These are phyloP conservation scores for Babylonia areolata DNA, from an alignment of 1,140 invertebrate species.

Conservation along the genomic window DNA sequence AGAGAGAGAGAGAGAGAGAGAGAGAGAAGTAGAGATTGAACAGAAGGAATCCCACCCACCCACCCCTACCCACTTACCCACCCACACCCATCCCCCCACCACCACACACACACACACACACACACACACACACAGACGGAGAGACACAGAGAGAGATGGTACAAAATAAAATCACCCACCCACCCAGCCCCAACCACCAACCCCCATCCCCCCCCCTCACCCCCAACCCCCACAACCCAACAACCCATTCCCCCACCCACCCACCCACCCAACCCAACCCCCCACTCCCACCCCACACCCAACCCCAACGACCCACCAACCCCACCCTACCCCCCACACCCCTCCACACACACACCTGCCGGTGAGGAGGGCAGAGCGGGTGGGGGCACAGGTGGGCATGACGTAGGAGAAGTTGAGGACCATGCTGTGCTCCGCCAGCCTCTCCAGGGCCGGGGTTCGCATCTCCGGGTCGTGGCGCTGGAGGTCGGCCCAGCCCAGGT, in stretches of 20 bases:
- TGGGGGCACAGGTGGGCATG: conserved; percentile 64
- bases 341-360: background rate
- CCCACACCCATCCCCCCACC: background rate
- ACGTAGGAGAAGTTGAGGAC: conserved; percentile 66
- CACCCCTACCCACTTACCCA: background rate
- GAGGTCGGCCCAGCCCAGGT: conserved; percentile 72
- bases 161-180: no score
- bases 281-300: background rate
- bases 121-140: background rate
- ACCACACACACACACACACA: background rate
- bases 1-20: no score
- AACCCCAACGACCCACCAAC: no score
- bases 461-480: conserved; percentile 70
- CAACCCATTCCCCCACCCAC: background rate
- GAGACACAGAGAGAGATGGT: no score
- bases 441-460: conserved; percentile 70
- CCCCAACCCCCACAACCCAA: no score
- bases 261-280: background rate
- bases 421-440: conserved; percentile 61
- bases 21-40: no score
- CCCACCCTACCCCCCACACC: background rate
- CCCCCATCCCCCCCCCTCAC: no score
- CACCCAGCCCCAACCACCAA: no score
- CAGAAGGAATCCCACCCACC: no score
- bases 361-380: conserved; percentile 29